These are phyloP conservation scores for Actenoides hombroni DNA, from an alignment of 2,113 vertebrate species.

Conservation along the genomic window DNA sequence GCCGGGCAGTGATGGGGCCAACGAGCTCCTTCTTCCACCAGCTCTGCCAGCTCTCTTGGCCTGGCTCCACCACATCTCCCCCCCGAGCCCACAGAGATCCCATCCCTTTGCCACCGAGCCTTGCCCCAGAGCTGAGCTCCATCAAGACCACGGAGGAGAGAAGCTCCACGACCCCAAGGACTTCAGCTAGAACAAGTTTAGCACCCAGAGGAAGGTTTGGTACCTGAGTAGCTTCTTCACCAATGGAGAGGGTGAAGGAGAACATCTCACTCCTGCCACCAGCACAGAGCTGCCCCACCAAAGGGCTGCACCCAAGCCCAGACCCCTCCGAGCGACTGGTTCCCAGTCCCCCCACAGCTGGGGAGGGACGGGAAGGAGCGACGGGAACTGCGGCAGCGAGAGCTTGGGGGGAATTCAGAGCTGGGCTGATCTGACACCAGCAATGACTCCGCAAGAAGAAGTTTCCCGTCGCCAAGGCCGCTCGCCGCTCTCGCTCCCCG, in stretches of 20 bases:
- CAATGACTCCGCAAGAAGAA: background rate
- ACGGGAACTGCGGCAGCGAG: background rate
- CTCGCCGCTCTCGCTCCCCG: fast-evolving
- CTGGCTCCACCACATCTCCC: background rate
- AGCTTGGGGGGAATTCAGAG: background rate
- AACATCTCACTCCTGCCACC: fast-evolving
- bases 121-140: background rate
- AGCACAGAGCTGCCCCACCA: too few species aligned
- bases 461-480: background rate
- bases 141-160: fast-evolving
- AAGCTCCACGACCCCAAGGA: background rate
- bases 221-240: fast-evolving
- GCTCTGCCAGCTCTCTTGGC: background rate
- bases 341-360: background rate
- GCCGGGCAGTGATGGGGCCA: fast-evolving
- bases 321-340: background rate
- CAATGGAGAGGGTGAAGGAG: background rate
- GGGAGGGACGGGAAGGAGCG: background rate
- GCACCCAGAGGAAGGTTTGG: background rate
- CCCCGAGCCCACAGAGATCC: background rate
- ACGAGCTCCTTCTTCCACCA: fast-evolving
- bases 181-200: too few species aligned
- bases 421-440: background rate
- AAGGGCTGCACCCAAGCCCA: background rate
- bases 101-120: background rate